Evolutionary conservation across 2,888 invertebrate genomes (phyloP), one percentile per base, ranked within the genome.

Genomic region (Sylvicola fuscatus): DNA sequence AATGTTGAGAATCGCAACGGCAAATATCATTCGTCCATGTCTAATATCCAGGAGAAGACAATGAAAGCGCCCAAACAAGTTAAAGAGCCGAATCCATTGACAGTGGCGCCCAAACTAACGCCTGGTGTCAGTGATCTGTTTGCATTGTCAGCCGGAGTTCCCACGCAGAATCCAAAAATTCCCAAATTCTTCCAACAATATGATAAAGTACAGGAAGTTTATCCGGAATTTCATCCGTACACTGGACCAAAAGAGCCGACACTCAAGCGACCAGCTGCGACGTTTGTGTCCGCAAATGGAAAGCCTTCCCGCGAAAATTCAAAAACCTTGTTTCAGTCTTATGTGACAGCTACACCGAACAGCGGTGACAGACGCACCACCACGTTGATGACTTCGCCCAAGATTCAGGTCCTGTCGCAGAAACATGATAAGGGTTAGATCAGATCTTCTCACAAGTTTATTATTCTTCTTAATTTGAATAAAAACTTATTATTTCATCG

Each of bases 171-270:
- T 40, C 55, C 57, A 35, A 70, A 72, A 52, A 72, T 77, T 55
- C 75, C 75, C 14, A 70, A 67, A 45, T 62, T 76, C 38, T 78
- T 77, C 56, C 73, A 75, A 53, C 70, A 72, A 47, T 78, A 78
- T 53, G 70, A 72, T 44, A 78, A 77, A 62, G 74, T 77, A 43
- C 76, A 78, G 52, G 70, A 76, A 47, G 76, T 81, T 44, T 81
- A 78, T 54, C 82, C 81, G 3, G 72, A 76, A 41, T 59, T 68
- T 48, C 66, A 67, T 44, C 68, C 68, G 3, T 60, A 61, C 41
- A 52, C 52, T 27, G 50, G 49, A 36, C 44, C 47, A 38, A 42
- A 41, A 40, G 60, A 60, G 30, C 44, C 45, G 34, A 41, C 41
- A 6, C 37, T 41, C 5, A 21, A 21, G 44, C 37, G 42, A 44